These are phyloP conservation scores for Ceramica pisi DNA, from an alignment of 2,888 invertebrate species.

Conservation along the genomic window DNA sequence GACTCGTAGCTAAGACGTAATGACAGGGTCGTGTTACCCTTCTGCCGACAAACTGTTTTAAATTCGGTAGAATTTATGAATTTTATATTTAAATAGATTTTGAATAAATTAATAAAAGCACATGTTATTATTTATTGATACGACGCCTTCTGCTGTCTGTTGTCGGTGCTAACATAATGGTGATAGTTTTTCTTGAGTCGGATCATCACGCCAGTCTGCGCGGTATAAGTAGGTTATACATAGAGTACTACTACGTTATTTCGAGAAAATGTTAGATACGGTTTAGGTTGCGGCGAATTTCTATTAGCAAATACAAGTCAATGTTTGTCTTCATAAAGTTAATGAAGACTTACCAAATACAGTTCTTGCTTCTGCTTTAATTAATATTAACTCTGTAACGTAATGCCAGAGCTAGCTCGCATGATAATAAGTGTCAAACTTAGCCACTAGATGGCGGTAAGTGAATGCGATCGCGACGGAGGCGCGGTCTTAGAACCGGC, in stretches of 20 bases:
- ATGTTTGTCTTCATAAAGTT: constrained; percentile 1
- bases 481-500: constrained; percentile 12
- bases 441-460: constrained; percentile 40
- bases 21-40: not conserved
- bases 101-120: too few species aligned
- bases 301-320: not conserved
- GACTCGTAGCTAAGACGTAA: not conserved
- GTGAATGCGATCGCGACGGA: constrained; percentile 49
- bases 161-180: too few species aligned
- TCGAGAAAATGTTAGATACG: not conserved
- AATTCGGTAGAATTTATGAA: too few species aligned
- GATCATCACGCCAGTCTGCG: too few species aligned
- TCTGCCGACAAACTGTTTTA: too few species aligned
- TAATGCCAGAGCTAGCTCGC: constrained; percentile 16
- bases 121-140: too few species aligned
- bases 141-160: too few species aligned
- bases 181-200: not conserved
- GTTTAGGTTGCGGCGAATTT: constrained; percentile 6
- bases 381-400: constrained; percentile 20
- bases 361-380: constrained; percentile 1
- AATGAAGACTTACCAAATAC: constrained; percentile 8
- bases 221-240: too few species aligned
- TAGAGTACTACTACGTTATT: not conserved
- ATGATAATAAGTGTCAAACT: constrained; percentile 52
- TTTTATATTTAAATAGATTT: too few species aligned